Evolutionary conservation across 2,797 vertebrate genomes (phyloP).

Genomic region (Pseudotriccus pelzelni): DNA sequence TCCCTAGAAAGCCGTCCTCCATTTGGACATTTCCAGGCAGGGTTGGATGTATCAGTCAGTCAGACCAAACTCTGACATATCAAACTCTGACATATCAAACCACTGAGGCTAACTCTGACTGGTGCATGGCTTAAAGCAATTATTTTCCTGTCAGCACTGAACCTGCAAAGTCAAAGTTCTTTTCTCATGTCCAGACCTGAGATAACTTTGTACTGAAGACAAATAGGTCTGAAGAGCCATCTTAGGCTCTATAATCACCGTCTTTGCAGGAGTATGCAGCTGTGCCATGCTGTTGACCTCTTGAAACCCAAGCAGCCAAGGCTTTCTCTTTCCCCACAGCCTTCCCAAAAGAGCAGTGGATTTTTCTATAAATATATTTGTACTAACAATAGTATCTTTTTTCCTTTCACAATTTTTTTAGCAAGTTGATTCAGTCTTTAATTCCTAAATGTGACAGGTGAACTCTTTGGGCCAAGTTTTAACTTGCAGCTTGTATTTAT

Average conservation of each 20-base stretch:
- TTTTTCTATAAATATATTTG: neutral
- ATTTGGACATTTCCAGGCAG: neutral
- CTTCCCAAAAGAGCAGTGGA: neutral
- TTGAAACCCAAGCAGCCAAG: neutral
- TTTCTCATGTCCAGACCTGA: neutral
- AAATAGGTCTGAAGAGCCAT: neutral
- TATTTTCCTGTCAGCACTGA: neutral
- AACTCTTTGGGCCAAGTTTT: constrained; percentile 33
- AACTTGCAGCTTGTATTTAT: constrained; percentile 31
- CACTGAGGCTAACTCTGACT: neutral
- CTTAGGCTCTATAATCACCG: neutral
- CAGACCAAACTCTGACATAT: neutral
- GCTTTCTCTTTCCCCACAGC: neutral
- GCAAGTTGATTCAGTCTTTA: neutral
- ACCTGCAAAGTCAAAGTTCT: neutral
- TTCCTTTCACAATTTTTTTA: neutral
- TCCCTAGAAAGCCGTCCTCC: neutral
- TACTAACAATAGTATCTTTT: neutral
- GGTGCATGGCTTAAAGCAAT: neutral
- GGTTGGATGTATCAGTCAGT: neutral
- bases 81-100: neutral
- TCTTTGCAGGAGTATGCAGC: neutral
- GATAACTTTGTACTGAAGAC: neutral
- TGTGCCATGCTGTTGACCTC: neutral
- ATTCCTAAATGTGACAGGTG: neutral